phyloP scores from a whole-genome alignment of 2,888 invertebrate species.

The Malthinus flaveolus region DNA sequence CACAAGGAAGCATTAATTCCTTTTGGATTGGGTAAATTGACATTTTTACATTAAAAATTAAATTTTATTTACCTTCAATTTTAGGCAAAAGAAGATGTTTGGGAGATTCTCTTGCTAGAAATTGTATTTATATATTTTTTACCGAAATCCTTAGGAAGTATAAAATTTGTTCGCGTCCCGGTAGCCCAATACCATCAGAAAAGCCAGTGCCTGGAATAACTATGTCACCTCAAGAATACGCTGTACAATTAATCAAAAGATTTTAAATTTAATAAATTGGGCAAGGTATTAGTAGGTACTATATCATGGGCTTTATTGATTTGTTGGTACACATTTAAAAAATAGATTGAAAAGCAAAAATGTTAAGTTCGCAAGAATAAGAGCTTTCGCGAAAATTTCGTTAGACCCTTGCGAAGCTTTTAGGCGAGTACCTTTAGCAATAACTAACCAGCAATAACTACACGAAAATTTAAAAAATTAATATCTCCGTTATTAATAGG shows the following conservation, averaged over 20 bases:
- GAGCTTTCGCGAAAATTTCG: no score
- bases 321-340: no score
- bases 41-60: no score
- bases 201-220: slow-evolving; percentile 61
- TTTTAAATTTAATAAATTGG: neutral
- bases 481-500: no score
- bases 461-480: no score
- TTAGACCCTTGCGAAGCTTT: no score
- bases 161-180: slow-evolving; percentile 53
- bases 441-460: no score
- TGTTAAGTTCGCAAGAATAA: no score
- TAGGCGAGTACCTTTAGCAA: no score
- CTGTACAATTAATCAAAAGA: slow-evolving; percentile 34
- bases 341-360: no score
- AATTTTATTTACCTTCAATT: slow-evolving; percentile 27
- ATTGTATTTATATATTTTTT: slow-evolving; percentile 65
- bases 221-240: slow-evolving; percentile 60
- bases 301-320: no score
- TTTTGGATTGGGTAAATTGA: slow-evolving; percentile 50
- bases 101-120: slow-evolving; percentile 65
- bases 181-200: slow-evolving; percentile 51
- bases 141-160: slow-evolving; percentile 63
- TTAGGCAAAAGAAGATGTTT: slow-evolving; percentile 67
- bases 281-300: no score
- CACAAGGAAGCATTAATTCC: slow-evolving; percentile 46